Evolutionary conservation across 1,140 invertebrate genomes (phyloP), one percentile per base, ranked within the genome.

Genomic region (Macrocentrus cingulum): DNA sequence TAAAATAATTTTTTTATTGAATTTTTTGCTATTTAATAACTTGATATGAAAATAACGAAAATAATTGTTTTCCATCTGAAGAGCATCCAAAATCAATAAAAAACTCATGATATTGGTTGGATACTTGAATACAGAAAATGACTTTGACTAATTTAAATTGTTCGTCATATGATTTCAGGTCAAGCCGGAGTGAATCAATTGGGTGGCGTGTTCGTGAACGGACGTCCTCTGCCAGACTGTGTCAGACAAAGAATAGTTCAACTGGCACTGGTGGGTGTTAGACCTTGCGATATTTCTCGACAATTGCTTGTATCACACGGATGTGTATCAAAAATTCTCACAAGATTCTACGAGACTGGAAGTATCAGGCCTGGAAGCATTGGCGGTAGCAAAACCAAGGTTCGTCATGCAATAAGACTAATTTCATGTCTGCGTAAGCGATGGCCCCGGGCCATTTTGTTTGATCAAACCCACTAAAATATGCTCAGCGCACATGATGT

Each of bases 301-400:
- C 94, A 97, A 72, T 82, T 98, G 20, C 83, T 96, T 8, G 97
- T 99, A 5, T 97, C 94, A 0, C 95, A 98, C 73, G 96, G 96
- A 61, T 92, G 91, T 71, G 93, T 96, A n/a, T 96, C 93, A 8
- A 98, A 98, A 83, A 98, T 98, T 61, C 83, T 99, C 8, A 97
- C 95, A 2, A 84, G 96, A 58, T 99, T 97, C 81, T 97, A 96
- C 71, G 92, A 96, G 79, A 96, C 94, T 5, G 94, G 92, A 1
- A 94, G 91, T 41, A 95, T 96, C 52, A 84, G 92, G 67, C 94
- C 93, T 1, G 93, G 92, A 16, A 92, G 91, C 18, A 94, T 95
- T 63, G 91, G 91, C 15, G 91, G 91, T 34, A 91, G 88, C 65
- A 94, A 94, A 77, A 92, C 91, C n/a, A 94, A 94, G 87, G 91